A percentile compares a stretch with the other conserved stretches of the same genome.
phyloP scores from a whole-genome alignment of 2,797 vertebrate species.

The Poeciliopsis infans region DNA sequence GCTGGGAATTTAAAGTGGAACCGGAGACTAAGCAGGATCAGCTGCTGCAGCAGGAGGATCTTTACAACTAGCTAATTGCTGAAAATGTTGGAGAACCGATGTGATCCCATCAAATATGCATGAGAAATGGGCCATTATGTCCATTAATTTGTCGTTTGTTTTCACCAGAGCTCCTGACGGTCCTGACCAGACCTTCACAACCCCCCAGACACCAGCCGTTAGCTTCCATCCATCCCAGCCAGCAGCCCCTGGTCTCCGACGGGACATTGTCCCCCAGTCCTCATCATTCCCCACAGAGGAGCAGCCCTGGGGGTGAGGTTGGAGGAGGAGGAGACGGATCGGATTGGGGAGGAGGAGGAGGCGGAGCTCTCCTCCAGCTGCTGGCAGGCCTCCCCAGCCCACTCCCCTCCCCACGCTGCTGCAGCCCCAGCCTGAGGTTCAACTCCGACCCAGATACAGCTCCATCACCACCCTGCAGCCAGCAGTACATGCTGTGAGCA shows the following conservation, averaged over 20 bases:
- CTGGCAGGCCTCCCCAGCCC: constrained; percentile 91
- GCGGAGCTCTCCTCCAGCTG: constrained; percentile 83
- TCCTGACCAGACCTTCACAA: constrained; percentile 43
- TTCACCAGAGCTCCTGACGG: constrained; percentile 48
- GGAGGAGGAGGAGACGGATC: constrained; percentile 16
- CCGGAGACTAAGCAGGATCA: not conserved
- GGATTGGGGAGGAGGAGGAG: constrained; percentile 74
- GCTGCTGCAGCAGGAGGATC: not conserved
- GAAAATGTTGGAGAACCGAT: not conserved
- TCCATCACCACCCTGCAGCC: constrained; percentile 92
- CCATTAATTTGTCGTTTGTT: constrained; percentile 3
- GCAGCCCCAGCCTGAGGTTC: constrained; percentile 93
- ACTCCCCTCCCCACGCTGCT: constrained; percentile 90
- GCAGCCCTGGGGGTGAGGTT: constrained; percentile 36
- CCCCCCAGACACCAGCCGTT: constrained; percentile 41
- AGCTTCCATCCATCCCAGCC: constrained; percentile 26
- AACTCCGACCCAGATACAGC: constrained; percentile 91
- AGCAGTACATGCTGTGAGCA: constrained; percentile 78
- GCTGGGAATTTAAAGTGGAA: not conserved
- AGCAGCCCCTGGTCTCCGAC: constrained; percentile 46
- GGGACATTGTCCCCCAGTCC: constrained; percentile 23
- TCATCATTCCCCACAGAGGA: constrained; percentile 43
- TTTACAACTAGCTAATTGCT: not conserved
- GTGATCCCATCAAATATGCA: not conserved
- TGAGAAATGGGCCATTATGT: not conserved